phyloP scores from a whole-genome alignment of 2,113 vertebrate species.

The Terrapene triunguis region DNA sequence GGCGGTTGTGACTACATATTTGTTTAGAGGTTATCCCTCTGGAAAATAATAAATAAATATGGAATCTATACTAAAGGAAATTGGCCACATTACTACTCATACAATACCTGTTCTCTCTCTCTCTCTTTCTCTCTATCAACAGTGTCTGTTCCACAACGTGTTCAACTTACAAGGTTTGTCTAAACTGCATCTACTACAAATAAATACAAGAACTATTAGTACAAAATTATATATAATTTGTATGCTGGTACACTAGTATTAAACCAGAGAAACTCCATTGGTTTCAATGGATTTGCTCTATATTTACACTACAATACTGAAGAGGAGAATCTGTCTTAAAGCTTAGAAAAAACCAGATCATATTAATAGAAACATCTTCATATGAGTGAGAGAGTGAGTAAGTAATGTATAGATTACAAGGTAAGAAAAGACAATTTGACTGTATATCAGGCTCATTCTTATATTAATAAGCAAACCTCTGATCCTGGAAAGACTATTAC shows the following conservation, averaged over 20 bases:
- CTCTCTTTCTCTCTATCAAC: not conserved
- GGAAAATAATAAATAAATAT: not conserved
- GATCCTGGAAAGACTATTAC: not conserved
- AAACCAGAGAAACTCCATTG: not conserved
- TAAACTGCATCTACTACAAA: not conserved
- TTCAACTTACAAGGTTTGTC: not conserved
- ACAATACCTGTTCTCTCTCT: not conserved
- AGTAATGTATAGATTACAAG: not conserved
- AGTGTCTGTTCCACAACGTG: not conserved
- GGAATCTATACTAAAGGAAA: not conserved
- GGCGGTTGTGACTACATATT: not conserved
- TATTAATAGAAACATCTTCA: not conserved
- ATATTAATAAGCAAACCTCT: not conserved
- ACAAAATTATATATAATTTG: not conserved
- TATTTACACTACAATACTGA: not conserved
- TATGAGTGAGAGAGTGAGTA: not conserved
- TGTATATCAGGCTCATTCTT: not conserved
- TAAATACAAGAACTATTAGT: not conserved
- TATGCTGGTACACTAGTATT: not conserved
- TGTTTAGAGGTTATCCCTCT: not conserved
- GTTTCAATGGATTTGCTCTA: not conserved
- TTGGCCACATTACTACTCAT: not conserved
- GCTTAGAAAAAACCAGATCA: fast-evolving
- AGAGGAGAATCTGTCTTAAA: not conserved
- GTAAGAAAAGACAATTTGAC: not conserved